Evolutionary conservation across 2,797 vertebrate genomes (phyloP), one percentile per base, ranked within the genome.

Genomic region (Leuciscus waleckii): DNA sequence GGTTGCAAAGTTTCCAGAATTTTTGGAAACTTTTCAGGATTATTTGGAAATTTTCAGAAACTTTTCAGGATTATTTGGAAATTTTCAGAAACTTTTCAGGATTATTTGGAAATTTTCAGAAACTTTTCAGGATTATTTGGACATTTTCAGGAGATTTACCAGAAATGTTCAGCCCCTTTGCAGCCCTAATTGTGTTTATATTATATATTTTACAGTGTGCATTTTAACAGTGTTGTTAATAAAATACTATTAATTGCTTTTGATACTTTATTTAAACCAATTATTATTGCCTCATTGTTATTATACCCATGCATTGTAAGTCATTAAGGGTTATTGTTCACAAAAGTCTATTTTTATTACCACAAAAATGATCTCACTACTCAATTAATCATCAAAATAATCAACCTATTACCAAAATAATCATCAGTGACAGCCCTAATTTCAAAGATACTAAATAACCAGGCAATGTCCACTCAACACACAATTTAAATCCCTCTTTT

Each of bases 301-400:
- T 29, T 17, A 16, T 29, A 65, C 6, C 26, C 2, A 65, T 65
- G 61, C 1, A 63, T 65, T 63, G 1, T 6, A 61, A 61, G 11
- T 26, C 4, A 58, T 58, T 29, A 29, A 63, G 5, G 13, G 5
- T 29, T 29, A 14, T 29, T 63, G 61, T 16, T 65, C 14, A 29
- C 6, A 0, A 2, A n/a, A 3, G 3, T n/a, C 23, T 58, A 58
- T n/a, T 58, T 51, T 26, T 29, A 63, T 29, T 63, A 29, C n/a
- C 5, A 61, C 23, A 23, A 56, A 56, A 56, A 1, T 1, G 0
- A 0, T 10, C 1, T 0, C 1, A 23, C 23, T 11, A 58, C 19
- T 21, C 2, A 46, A 46, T 46, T 1, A 56, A 10, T 10, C 3
- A 0, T 58, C 23, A 13, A 58, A 58, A 56, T 56, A 54, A 54